These are phyloP conservation scores for Synergus umbraculus DNA, from an alignment of 2,888 invertebrate species.

Conservation along the genomic window DNA sequence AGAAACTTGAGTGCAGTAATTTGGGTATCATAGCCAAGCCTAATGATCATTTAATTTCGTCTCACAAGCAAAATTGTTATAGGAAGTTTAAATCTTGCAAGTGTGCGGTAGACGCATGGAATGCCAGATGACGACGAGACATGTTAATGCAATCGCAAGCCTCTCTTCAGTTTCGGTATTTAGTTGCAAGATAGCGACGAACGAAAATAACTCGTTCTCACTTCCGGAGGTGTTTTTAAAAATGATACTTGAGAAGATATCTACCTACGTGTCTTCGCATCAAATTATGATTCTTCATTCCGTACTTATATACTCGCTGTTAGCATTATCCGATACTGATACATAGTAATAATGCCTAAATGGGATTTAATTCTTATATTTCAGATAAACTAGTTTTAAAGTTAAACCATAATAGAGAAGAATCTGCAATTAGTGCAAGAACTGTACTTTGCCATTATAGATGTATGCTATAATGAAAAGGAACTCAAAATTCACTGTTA, in stretches of 20 bases:
- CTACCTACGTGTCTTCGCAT: background rate
- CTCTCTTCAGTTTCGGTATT: slow-evolving; percentile 57
- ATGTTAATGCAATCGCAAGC: slow-evolving; percentile 46
- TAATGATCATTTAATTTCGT: slow-evolving; percentile 35
- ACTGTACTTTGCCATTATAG: too few species aligned
- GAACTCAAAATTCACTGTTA: slow-evolving; percentile 9
- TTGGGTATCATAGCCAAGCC: slow-evolving; percentile 8
- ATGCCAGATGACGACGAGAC: slow-evolving; percentile 53
- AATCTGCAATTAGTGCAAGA: too few species aligned
- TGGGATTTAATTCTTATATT: background rate
- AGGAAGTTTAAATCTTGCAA: slow-evolving; percentile 21
- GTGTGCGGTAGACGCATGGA: slow-evolving; percentile 21
- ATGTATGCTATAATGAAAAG: too few species aligned
- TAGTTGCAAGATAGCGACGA: slow-evolving; percentile 63
- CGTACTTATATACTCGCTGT: background rate
- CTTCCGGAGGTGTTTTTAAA: slow-evolving; percentile 68
- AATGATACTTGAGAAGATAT: slow-evolving; percentile 63
- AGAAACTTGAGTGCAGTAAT: background rate
- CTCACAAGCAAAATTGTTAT: slow-evolving; percentile 2
- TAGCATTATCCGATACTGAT: background rate
- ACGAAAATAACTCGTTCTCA: slow-evolving; percentile 62
- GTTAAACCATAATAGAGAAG: too few species aligned
- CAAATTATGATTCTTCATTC: background rate
- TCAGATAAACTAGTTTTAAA: background rate
- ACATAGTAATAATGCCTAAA: too few species aligned